Percentiles rank a stretch among this genome's conserved stretches.
Conservation (phyloP, 2,113 vertebrate genomes). For the Galeopterus variegatus region DNA sequence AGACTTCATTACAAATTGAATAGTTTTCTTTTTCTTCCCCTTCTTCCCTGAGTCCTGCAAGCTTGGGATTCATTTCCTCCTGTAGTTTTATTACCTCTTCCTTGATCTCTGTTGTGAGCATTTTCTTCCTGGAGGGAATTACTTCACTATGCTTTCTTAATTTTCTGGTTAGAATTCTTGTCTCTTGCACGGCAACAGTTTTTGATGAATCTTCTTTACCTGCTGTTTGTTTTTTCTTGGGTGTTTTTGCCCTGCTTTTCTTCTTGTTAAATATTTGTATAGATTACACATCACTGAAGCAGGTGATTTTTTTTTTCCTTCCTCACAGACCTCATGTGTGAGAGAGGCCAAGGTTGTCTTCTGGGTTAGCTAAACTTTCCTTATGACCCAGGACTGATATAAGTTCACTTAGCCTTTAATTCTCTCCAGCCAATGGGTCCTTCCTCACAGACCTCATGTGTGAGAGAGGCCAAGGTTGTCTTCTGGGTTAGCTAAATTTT, state of each 20-base stretch:
- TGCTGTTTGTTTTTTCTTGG: not conserved
- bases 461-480: not conserved
- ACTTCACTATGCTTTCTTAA: not conserved
- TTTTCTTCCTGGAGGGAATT: not conserved
- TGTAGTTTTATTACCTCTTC: not conserved
- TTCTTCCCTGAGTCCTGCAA: not conserved
- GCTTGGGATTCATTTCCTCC: not conserved
- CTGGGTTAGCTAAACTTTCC: not conserved
- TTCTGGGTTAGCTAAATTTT: not conserved
- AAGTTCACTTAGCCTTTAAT: not conserved
- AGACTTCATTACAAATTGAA: not conserved
- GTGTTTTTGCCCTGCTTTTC: not conserved
- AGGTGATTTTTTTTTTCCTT: not conserved
- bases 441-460: not conserved
- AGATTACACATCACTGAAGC: not conserved
- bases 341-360: not conserved
- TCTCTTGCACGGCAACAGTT: not conserved
- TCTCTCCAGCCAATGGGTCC: not conserved
- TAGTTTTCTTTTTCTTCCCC: not conserved
- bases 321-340: not conserved
- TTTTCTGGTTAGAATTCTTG: not conserved
- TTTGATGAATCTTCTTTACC: not conserved
- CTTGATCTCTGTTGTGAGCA: not conserved
- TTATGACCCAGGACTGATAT: not conserved
- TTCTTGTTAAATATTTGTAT: not conserved